Percentiles rank a stretch among this genome's conserved stretches.
phyloP scores from a whole-genome alignment of 2,797 vertebrate species.

The Poecilia wingei region DNA sequence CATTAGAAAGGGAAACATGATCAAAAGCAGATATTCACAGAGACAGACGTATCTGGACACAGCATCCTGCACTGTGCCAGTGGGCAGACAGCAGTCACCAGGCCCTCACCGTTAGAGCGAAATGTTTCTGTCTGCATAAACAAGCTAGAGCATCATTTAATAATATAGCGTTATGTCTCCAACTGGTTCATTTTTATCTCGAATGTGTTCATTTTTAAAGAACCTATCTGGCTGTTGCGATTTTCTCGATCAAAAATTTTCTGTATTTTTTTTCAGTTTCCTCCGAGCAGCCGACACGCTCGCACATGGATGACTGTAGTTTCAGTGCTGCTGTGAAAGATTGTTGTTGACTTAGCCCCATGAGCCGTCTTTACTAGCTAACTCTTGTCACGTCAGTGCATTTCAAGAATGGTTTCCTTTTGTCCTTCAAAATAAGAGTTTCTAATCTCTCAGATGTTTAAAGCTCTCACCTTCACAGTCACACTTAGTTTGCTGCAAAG shows the following conservation, averaged over 20 bases:
- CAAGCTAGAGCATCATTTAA: neutral
- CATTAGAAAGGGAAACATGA: neutral
- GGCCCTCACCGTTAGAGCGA: neutral
- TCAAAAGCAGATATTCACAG: neutral
- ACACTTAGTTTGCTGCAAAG: neutral
- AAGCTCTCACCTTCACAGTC: neutral
- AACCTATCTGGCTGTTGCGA: neutral
- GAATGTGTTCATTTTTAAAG: neutral
- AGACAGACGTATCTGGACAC: neutral
- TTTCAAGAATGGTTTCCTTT: neutral
- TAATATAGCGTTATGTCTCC: neutral
- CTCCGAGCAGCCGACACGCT: neutral
- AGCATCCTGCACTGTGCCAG: neutral
- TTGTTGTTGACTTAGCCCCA: neutral
- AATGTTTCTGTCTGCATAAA: neutral
- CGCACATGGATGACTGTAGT: neutral
- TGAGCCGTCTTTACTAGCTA: neutral
- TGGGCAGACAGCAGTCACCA: neutral
- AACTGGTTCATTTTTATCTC: neutral
- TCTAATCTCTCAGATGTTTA: neutral
- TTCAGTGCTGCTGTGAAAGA: neutral
- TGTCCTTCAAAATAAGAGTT: neutral
- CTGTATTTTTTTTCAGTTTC: neutral
- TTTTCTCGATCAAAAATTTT: neutral
- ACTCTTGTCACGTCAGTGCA: neutral